Conservation (phyloP, 2,113 vertebrate genomes). For the Podocnemis expansa region DNA sequence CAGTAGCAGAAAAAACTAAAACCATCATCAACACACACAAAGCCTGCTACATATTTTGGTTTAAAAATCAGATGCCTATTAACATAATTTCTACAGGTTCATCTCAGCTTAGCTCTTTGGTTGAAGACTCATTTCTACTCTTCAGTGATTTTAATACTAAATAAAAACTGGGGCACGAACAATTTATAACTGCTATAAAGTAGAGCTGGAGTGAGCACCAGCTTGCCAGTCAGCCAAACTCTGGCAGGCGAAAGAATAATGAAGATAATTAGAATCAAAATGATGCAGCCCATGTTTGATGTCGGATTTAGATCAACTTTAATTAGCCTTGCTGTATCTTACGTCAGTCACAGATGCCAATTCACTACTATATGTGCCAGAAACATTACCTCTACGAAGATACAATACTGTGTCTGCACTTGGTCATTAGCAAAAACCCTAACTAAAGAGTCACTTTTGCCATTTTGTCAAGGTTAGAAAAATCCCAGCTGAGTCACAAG, state of each 20-base stretch:
- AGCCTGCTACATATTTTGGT: neutral
- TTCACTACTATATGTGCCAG: neutral
- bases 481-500: conserved; percentile 35
- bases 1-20: neutral
- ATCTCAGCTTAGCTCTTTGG: neutral
- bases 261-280: neutral
- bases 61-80: neutral
- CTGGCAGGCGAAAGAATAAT: neutral
- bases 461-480: conserved; percentile 39
- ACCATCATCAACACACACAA: neutral
- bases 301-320: neutral
- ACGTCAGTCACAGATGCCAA: neutral
- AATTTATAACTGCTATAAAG: neutral
- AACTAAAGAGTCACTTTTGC: neutral
- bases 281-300: neutral
- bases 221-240: neutral
- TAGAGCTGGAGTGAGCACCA: neutral
- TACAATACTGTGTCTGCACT: neutral
- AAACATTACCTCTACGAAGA: neutral
- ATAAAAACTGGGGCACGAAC: neutral
- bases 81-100: neutral
- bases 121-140: neutral
- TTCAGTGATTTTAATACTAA: neutral
- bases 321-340: neutral
- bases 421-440: neutral